Evolutionary conservation across 2,888 invertebrate species (phyloP), one percentile per base, ranked within the genome.

Genomic region (Deilephila elpenor): DNA sequence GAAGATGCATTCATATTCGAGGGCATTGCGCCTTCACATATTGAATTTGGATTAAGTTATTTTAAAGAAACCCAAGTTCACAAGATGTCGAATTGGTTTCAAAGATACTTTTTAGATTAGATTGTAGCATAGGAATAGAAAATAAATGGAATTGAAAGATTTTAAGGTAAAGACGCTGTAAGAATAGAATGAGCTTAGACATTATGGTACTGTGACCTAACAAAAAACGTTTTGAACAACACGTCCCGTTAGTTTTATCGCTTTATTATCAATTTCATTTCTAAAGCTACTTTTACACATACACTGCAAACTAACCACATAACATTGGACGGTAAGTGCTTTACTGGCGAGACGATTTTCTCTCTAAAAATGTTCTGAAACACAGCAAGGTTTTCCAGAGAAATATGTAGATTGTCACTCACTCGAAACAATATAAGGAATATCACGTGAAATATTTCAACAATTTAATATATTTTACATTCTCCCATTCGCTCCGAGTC

Each of bases 391-490:
- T 60, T 29, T 14, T 29, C 60, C 1, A 25, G 61, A 19, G 17
- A 56, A n/a, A 56, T 0, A 56, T 7, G n/a, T 56, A 56, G n/a
- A 56, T n/a, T 62, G 61, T 62, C 61, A 34, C 34, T 34, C 6
- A 19, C 61, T 19, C 19, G 14, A 3, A 62, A 62, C 61, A 61
- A 4, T 19, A 56, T 56, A 19, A 6, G 14, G 56, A 56, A 20
- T 64, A 20, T 64, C 44, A 37, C 11, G 11, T 20, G 37, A 64
- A 44, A 64, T 64, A 64, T 44, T 64, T n/a, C 20, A 64, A 44
- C 64, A 64, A 64, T 64, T 64, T 64, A 20, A 64, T 64, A 64
- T 44, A 7, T 62, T 62, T 5, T 25, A 32, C n/a, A n/a, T 4
- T 11, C 64, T 6, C 7, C 5, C 64, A 0, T 14, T 5, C 19